Base-by-base conservation (phyloP, 2,113 vertebrate species). In the Chionodraco myersi region DNA sequence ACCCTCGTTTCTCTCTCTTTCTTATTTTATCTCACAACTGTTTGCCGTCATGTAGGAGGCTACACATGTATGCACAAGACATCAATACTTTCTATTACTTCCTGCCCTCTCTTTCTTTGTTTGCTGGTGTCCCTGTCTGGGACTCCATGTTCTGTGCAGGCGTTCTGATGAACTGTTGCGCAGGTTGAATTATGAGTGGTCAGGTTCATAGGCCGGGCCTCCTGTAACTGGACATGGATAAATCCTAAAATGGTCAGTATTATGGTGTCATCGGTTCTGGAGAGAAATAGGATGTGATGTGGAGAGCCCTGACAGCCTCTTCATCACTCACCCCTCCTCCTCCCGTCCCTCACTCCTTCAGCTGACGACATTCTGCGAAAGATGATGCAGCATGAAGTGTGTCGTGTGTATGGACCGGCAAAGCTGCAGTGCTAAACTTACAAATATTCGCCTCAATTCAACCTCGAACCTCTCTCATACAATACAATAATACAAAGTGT, bases 121-220 rank as follows among this genome's bases (percentile, higher is more conserved):
- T 66, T 77, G 56, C 72, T 75, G 59, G 58, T 60, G 84, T 91
- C 66, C 49, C 77, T 74, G 79, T 70, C 75, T 60, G 77, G 56
- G 65, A 8, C 21, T 21, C 21, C 21, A 72, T 41, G 51, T 54
- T 79, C 73, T 77, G 78, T 53, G 6, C 57, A 75, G 61, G 45
- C 73, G 74, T 63, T 59, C 57, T 85, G 82, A 89, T 80, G 65
- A 86, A 91, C 77, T n/a, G 71, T 64, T 57, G 67, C 21, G 26
- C 54, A 2, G 75, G 67, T 79, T 90, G 79, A 91, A 84, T 90
- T 89, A 86, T 11, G 45, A 82, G 81, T 10, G 6, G 58, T 86
- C 71, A 44, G 71, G 75, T 79, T 86, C 80, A 85, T 45, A 61
- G 86, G 72, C 72, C 15, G 2, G 58, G 45, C 10, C 62, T 69